A percentile compares a stretch with the other conserved stretches of the same genome.
Conservation (phyloP, 2,797 vertebrate genomes). For the Crypturellus tataupa region DNA sequence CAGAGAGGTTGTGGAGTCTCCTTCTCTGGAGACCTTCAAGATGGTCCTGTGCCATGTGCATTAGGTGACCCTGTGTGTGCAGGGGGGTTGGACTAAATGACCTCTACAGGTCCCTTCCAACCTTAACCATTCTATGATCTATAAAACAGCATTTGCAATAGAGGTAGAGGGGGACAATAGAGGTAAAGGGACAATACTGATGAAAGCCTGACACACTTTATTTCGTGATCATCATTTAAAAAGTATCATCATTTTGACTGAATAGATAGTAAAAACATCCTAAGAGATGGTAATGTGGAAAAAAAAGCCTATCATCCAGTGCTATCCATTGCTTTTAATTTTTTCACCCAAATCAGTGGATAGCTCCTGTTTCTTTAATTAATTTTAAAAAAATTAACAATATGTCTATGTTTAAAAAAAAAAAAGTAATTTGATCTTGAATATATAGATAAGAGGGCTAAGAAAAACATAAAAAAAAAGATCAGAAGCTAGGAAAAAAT, state of each 20-base stretch:
- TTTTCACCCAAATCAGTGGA: background rate
- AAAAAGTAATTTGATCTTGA: background rate
- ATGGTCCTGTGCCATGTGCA: too few species aligned
- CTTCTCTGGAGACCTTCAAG: too few species aligned
- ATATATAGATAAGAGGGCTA: background rate
- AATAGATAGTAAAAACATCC: background rate
- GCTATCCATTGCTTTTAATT: background rate
- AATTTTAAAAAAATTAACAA: background rate
- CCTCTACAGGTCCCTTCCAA: too few species aligned
- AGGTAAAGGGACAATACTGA: background rate
- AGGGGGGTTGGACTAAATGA: too few species aligned
- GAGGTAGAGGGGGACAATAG: too few species aligned
- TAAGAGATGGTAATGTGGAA: background rate
- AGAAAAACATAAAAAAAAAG: background rate
- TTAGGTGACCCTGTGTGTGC: too few species aligned
- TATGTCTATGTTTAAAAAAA: background rate
- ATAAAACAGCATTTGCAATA: background rate
- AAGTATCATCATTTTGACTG: background rate
- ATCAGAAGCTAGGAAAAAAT: background rate
- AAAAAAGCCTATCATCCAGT: background rate
- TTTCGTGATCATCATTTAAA: background rate
- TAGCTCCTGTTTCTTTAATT: background rate
- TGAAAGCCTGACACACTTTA: background rate
- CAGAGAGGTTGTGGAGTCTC: too few species aligned
- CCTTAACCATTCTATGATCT: too few species aligned